phyloP scores from a whole-genome alignment of 2,888 invertebrate genomes.

The Drosophila barbarae region DNA sequence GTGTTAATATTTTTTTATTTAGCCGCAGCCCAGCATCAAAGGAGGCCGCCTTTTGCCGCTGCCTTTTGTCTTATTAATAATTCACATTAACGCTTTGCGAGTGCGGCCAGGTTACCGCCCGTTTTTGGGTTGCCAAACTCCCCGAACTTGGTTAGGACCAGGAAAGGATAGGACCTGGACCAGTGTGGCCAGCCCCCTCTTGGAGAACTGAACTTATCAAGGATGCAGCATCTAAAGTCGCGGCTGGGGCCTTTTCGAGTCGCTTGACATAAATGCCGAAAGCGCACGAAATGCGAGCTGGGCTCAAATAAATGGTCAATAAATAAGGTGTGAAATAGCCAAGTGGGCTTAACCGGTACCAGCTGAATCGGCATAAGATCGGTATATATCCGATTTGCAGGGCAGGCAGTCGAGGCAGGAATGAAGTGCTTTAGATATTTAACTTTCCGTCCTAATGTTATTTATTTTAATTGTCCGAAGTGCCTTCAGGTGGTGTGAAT shows the following conservation, averaged over 20 bases:
- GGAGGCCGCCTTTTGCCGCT: slow-evolving; percentile 68
- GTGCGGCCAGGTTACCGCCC: slow-evolving; percentile 71
- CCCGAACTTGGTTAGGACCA: slow-evolving; percentile 4
- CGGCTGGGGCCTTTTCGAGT: slow-evolving; percentile 36
- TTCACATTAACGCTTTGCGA: slow-evolving; percentile 79
- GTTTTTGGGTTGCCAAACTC: slow-evolving; percentile 47
- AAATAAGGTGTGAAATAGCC: slow-evolving; percentile 78
- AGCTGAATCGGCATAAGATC: slow-evolving; percentile 19
- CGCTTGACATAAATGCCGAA: slow-evolving; percentile 72
- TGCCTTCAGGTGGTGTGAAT: background rate
- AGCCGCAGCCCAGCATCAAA: slow-evolving; percentile 51
- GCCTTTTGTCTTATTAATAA: slow-evolving; percentile 79
- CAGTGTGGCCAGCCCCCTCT: slow-evolving; percentile 62
- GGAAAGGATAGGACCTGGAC: slow-evolving; percentile 15
- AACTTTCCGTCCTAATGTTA: slow-evolving; percentile 25
- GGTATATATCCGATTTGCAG: slow-evolving; percentile 3
- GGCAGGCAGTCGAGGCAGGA: slow-evolving; percentile 3
- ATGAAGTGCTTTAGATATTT: slow-evolving; percentile 31
- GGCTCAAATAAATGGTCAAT: slow-evolving; percentile 61
- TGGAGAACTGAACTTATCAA: slow-evolving; percentile 53
- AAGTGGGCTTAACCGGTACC: slow-evolving; percentile 55
- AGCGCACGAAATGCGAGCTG: slow-evolving; percentile 63
- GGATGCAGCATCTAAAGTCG: slow-evolving; percentile 45
- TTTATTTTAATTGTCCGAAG: slow-evolving; percentile 32
- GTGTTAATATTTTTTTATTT: slow-evolving; percentile 31